Evolutionary conservation across 30 jellyfish, hydroid and myxozoan genomes (phyloP).

Genomic region (Aurelia coerulea): DNA sequence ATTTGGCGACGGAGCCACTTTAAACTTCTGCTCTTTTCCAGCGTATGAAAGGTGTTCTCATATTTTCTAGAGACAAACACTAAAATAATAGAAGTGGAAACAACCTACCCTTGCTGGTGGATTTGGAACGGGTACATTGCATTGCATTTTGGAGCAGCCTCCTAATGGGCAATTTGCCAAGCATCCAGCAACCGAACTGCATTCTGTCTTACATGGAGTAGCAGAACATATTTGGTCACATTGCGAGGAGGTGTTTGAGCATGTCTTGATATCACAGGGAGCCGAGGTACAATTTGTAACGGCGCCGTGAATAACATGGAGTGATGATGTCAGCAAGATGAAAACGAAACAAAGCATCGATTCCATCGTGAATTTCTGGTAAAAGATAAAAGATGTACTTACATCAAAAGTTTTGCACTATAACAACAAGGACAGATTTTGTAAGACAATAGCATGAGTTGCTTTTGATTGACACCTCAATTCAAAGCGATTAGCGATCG

Average conservation of each 20-base stretch:
- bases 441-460: no score
- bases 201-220: neutral
- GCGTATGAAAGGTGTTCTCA: neutral
- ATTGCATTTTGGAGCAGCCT: slow-evolving; percentile 6
- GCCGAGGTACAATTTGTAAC: slow-evolving; percentile 9
- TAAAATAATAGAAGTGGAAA: neutral
- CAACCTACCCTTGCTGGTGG: neutral
- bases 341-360: no score
- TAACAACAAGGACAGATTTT: no score
- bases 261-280: slow-evolving; percentile 22
- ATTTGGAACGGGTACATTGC: neutral
- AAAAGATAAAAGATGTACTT: no score
- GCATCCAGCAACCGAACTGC: slow-evolving; percentile 14
- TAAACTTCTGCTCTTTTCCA: no score
- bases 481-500: no score
- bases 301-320: neutral
- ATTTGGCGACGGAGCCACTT: no score
- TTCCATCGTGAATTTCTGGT: no score
- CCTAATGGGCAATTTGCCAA: slow-evolving; percentile 8
- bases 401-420: no score
- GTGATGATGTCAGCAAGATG: no score
- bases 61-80: neutral
- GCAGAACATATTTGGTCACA: slow-evolving; percentile 24
- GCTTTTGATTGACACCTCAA: no score
- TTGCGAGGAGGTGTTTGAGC: neutral